phyloP scores from a whole-genome alignment of 2,797 vertebrate species.

The Aulostomus chinensis region DNA sequence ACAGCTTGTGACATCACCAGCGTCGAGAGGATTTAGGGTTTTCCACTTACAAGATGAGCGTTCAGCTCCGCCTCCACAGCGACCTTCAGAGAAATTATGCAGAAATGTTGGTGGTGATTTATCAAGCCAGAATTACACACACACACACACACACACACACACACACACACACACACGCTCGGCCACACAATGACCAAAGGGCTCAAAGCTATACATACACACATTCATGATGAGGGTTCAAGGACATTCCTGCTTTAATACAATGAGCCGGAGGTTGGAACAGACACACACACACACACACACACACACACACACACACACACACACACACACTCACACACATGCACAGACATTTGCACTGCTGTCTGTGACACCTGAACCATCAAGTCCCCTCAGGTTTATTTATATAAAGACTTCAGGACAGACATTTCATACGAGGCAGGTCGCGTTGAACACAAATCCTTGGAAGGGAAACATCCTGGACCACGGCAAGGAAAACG shows the following conservation, averaged over 20 bases:
- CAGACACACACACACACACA: conserved; percentile 17
- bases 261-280: conserved; percentile 40
- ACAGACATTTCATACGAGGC: too few relatives aligned
- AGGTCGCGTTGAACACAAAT: too few relatives aligned
- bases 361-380: too few relatives aligned
- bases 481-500: too few relatives aligned
- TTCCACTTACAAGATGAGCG: not conserved
- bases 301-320: not conserved
- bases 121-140: conserved; percentile 14
- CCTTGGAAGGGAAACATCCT: too few relatives aligned
- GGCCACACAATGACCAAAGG: not conserved
- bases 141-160: conserved; percentile 1
- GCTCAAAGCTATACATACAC: conserved; percentile 16
- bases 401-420: too few relatives aligned
- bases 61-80: too few relatives aligned
- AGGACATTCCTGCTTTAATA: conserved; percentile 66
- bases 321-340: not conserved
- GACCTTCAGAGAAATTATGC: conserved; percentile 37
- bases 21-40: conserved; percentile 1
- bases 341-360: not conserved
- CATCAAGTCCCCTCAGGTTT: too few relatives aligned
- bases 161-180: conserved; percentile 5
- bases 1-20: too few relatives aligned
- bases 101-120: conserved; percentile 10
- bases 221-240: conserved; percentile 50